Conservation (phyloP, 2,797 vertebrate species). For the Cossypha polioptera region DNA sequence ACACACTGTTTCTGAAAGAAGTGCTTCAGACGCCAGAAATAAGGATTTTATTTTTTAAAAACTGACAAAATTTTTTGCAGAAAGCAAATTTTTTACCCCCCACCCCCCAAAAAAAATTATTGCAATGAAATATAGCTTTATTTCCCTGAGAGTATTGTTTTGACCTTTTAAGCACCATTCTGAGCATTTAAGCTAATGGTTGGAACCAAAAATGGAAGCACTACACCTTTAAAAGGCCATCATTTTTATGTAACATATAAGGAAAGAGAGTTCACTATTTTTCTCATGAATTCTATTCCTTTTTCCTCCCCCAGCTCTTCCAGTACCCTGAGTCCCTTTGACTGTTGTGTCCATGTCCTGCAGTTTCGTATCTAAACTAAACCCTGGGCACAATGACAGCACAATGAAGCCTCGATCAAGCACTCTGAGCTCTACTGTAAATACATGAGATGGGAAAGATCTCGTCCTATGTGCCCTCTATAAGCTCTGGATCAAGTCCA, state of each 20-base stretch:
- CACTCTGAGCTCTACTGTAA: conserved; percentile 36
- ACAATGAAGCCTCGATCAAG: conserved; percentile 45
- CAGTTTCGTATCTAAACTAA: conserved; percentile 5
- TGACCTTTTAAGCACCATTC: not conserved
- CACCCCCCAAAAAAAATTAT: not conserved
- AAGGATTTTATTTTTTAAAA: not conserved
- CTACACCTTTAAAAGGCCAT: not conserved
- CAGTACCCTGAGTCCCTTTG: not conserved
- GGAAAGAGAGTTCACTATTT: not conserved
- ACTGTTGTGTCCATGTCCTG: not conserved
- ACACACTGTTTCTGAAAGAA: not conserved
- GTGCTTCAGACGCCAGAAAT: not conserved
- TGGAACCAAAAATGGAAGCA: not conserved
- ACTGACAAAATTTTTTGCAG: not conserved
- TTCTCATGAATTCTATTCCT: not conserved
- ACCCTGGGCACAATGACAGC: conserved; percentile 16
- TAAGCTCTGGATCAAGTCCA: conserved; percentile 53
- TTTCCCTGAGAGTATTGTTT: not conserved
- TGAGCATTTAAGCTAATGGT: not conserved
- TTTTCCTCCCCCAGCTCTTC: not conserved
- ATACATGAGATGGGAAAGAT: conserved; percentile 51
- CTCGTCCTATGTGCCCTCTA: conserved; percentile 38
- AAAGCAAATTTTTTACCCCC: not conserved
- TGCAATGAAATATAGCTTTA: not conserved
- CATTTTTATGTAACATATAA: not conserved